Evolutionary conservation across 2,113 vertebrate genomes (phyloP).

Genomic region (Alosa alosa): DNA sequence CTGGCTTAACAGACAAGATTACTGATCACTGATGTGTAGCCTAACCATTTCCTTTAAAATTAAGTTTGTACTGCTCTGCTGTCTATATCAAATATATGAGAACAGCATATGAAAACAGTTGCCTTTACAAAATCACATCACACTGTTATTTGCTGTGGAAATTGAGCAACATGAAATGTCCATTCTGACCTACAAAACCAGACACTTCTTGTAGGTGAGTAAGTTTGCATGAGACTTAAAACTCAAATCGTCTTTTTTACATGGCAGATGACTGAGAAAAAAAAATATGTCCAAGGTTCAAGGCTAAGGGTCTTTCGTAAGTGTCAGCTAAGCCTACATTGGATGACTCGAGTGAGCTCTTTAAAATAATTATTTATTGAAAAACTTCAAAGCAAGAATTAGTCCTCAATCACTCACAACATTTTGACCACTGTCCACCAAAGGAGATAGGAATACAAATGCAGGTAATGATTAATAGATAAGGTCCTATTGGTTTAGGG

Average conservation of each 20-base stretch:
- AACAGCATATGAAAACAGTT: neutral
- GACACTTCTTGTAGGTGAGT: neutral
- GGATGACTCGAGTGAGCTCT: neutral
- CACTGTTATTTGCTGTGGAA: neutral
- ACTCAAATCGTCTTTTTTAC: neutral
- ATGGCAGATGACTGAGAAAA: neutral
- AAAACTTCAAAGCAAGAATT: neutral
- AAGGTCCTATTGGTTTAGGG: neutral
- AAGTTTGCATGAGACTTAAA: neutral
- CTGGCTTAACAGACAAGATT: too few species aligned
- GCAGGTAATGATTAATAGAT: conserved; percentile 3
- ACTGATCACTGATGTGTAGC: neutral
- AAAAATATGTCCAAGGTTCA: neutral
- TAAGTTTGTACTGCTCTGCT: neutral
- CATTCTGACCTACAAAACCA: neutral
- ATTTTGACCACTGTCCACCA: neutral
- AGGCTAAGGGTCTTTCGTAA: neutral
- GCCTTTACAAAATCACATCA: neutral
- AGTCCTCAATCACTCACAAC: neutral
- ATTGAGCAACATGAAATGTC: neutral
- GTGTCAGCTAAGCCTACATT: neutral
- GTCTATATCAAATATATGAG: neutral
- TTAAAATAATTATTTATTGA: neutral
- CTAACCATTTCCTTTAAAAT: neutral
- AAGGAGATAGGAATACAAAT: neutral